phyloP scores from a whole-genome alignment of 2,797 vertebrate species.

The Poecilia velifera region DNA sequence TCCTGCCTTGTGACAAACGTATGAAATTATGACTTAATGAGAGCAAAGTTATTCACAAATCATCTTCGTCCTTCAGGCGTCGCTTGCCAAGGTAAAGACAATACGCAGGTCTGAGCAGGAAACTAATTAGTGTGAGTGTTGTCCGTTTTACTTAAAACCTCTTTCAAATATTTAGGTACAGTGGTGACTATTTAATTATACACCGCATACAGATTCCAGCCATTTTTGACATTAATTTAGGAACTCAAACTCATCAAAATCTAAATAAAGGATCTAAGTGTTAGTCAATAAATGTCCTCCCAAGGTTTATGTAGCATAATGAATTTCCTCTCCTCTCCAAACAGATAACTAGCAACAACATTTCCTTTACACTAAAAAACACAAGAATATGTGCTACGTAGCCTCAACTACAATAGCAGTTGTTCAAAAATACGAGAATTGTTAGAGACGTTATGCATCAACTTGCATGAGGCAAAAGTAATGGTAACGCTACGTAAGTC shows the following conservation, averaged over 20 bases:
- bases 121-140: background rate
- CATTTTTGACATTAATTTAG: background rate
- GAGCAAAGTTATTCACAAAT: background rate
- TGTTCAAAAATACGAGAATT: background rate
- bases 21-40: background rate
- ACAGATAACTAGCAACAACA: background rate
- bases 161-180: background rate
- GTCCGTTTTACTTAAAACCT: background rate
- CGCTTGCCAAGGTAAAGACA: background rate
- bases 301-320: background rate
- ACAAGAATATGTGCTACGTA: background rate
- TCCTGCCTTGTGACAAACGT: background rate
- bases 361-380: background rate
- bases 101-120: background rate
- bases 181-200: background rate
- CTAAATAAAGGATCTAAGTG: background rate
- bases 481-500: background rate
- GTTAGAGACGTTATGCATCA: background rate
- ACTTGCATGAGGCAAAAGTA: constrained; percentile 14
- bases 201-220: background rate
- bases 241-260: constrained; percentile 1
- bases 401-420: background rate
- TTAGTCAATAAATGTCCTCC: background rate
- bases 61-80: background rate
- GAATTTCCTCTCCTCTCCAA: background rate